A percentile compares a stretch with the other conserved stretches of the same genome.
Conservation (phyloP, 2,113 vertebrate species). For the Sakesphorus luctuosus region DNA sequence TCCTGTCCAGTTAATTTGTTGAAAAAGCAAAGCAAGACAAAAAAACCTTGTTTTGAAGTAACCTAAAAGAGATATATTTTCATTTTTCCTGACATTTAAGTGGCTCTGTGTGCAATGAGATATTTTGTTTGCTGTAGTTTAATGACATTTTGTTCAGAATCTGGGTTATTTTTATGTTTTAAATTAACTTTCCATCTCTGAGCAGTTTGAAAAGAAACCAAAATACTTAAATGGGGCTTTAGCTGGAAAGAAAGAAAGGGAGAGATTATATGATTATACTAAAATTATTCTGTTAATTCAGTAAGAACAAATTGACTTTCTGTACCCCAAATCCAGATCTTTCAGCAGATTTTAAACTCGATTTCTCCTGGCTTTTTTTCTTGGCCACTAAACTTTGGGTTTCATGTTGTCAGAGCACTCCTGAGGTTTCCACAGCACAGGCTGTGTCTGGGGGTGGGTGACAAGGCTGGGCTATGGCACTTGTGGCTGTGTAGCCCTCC, state of each 20-base stretch:
- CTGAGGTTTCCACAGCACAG: background rate
- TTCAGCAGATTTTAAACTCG: background rate
- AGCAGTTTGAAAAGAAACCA: background rate
- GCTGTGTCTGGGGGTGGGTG: background rate
- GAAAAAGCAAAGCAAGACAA: background rate
- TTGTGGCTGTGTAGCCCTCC: rapidly evolving
- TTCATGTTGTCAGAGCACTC: background rate
- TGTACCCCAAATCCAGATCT: background rate
- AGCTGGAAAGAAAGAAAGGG: background rate
- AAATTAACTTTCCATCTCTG: background rate
- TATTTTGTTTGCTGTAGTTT: background rate
- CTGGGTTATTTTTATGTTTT: background rate
- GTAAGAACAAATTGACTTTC: background rate
- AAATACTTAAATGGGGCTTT: background rate
- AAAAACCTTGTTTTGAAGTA: background rate
- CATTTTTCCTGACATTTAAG: background rate
- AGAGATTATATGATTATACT: background rate
- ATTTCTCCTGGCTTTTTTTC: background rate
- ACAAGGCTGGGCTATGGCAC: background rate
- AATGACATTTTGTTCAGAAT: background rate
- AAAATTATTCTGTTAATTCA: background rate
- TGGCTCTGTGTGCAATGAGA: background rate
- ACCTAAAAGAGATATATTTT: background rate
- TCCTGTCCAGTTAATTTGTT: background rate
- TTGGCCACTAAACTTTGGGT: background rate